Conservation (phyloP, 2,888 invertebrate species). For the Chironomus riparius region DNA sequence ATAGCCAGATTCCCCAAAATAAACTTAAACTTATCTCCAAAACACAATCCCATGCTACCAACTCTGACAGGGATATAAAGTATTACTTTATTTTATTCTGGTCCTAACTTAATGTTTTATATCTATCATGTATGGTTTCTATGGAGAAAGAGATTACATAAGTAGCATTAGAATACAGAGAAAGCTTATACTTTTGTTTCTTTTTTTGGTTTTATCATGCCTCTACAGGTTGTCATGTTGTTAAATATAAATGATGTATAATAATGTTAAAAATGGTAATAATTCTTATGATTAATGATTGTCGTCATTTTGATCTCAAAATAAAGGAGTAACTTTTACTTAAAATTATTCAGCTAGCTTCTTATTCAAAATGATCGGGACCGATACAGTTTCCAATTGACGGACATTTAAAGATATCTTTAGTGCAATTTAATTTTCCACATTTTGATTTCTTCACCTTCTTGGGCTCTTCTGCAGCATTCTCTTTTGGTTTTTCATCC, state of each 20-base stretch:
- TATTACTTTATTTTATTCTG: too few species aligned
- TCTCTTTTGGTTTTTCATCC: neutral
- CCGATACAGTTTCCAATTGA: constrained; percentile 17
- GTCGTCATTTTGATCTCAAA: neutral
- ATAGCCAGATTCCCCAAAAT: too few species aligned
- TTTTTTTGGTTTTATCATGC: neutral
- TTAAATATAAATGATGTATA: neutral
- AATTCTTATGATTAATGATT: neutral
- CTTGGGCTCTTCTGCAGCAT: neutral
- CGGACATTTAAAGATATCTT: constrained; percentile 9
- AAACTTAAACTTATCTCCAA: too few species aligned
- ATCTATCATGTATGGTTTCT: too few species aligned
- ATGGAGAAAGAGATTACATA: neutral
- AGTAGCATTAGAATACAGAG: neutral
- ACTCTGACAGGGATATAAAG: too few species aligned
- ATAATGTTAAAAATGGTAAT: neutral
- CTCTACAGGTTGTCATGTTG: neutral
- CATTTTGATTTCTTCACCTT: neutral
- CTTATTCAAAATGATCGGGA: constrained; percentile 14
- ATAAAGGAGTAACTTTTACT: neutral
- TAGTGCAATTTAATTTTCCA: neutral
- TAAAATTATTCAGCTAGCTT: too few species aligned
- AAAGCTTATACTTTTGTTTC: neutral
- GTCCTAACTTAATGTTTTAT: too few species aligned
- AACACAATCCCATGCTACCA: too few species aligned